Evolutionary conservation across 2,113 vertebrate genomes (phyloP), one percentile per base, ranked within the genome.

Genomic region (Pluvialis apricaria): DNA sequence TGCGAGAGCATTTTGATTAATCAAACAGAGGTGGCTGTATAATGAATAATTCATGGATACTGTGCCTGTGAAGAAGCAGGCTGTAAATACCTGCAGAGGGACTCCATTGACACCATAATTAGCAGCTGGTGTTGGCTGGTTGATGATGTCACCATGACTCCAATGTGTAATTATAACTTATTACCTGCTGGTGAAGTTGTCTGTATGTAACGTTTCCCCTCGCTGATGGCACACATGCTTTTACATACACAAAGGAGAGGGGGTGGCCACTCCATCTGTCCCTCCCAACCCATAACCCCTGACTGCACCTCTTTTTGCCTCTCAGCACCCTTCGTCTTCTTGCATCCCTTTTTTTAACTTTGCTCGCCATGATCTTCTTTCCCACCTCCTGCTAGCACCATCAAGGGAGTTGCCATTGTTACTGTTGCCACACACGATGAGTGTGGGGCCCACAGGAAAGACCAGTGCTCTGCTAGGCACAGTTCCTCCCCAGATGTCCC

Each of bases 1-100:
- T 90, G 90, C 90, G 60, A 81, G 36, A 93, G 38, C 78, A 78
- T 87, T 91, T 83, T 84, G 49, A 72, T 57, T 95, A 94, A 90
- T 96, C 95, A 97, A 96, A 94, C 76, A 91, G 60, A 90, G 95
- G 65, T 73, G 55, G 24, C 73, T 68, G 55, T 86, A 52, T 60
- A 45, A 79, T 96, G 89, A 94, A 97, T 97, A 96, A 92, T 83
- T 95, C 73, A 93, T 83, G 32, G 9, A 0, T 31, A 72, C 4
- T 8, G 11, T 76, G 58, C 58, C 36, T 85, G 61, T 88, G n/a
- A 94, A 91, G 81, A 73, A 71, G 22, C 22, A 49, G 36, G 47
- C 80, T 93, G 88, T 84, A 97, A 97, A 90, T 95, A 95, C 21
- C 40, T 87, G 44, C 21, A 90, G 32, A 72, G 52, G 81, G 69